Percentiles rank a stretch among this genome's conserved stretches.
These are phyloP conservation scores for Naso thynnoides DNA, from an alignment of 2,797 vertebrate species.

Conservation along the genomic window DNA sequence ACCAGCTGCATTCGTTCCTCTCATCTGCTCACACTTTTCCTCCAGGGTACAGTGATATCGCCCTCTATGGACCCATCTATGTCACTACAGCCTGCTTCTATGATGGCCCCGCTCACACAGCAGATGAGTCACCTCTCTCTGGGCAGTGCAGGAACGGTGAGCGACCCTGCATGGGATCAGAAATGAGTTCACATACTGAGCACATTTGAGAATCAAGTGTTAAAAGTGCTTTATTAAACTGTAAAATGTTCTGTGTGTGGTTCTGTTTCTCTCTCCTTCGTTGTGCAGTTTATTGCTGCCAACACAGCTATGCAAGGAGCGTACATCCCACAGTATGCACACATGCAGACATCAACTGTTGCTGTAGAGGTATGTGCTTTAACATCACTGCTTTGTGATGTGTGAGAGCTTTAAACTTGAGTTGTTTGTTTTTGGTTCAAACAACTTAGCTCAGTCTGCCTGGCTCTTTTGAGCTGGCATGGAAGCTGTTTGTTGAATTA, in stretches of 20 bases:
- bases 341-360: constrained; percentile 91
- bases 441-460: too few species aligned
- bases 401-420: background rate
- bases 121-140: constrained; percentile 98
- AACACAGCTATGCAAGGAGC: constrained; percentile 96
- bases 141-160: constrained; percentile 94
- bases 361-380: constrained; percentile 89
- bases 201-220: constrained; percentile 1
- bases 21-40: constrained; percentile 53
- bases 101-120: constrained; percentile 95
- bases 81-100: constrained; percentile 96
- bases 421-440: background rate
- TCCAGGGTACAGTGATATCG: constrained; percentile 95
- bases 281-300: constrained; percentile 93
- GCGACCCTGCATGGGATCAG: constrained; percentile 24
- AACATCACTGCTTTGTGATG: background rate
- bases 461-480: too few species aligned
- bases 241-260: constrained; percentile 4
- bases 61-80: constrained; percentile 98
- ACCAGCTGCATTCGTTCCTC: constrained; percentile 6
- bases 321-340: constrained; percentile 95
- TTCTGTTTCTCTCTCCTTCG: constrained; percentile 37
- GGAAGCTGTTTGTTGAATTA: too few species aligned
- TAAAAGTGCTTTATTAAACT: background rate
- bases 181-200: constrained; percentile 7